These are phyloP conservation scores for Leguminivora glycinivorella DNA, from an alignment of 1,140 invertebrate genomes.

Conservation along the genomic window DNA sequence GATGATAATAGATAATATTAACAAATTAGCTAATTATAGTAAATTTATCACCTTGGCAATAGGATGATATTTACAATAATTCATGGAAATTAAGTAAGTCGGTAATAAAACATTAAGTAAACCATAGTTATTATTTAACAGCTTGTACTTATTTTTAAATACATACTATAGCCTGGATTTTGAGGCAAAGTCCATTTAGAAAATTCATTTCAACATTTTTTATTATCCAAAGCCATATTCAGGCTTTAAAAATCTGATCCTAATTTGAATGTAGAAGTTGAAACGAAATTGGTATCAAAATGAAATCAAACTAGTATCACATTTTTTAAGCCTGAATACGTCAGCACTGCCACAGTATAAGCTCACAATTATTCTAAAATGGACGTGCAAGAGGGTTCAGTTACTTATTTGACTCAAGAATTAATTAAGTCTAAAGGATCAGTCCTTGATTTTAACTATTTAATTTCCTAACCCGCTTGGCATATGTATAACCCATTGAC, in stretches of 20 bases:
- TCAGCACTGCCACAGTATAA: background rate
- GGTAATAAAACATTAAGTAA: slow-evolving; percentile 19
- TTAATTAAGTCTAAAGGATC: slow-evolving; percentile 5
- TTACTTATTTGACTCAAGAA: background rate
- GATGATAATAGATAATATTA: slow-evolving; percentile 6
- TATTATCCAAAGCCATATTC: background rate
- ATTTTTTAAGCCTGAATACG: background rate
- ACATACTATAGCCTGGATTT: slow-evolving; percentile 21
- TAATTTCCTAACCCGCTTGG: background rate
- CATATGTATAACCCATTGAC: background rate
- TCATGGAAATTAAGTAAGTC: slow-evolving; percentile 31
- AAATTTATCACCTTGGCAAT: background rate
- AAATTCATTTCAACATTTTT: background rate
- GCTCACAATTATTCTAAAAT: slow-evolving; percentile 7
- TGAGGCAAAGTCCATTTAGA: slow-evolving; percentile 4
- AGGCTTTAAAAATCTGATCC: background rate
- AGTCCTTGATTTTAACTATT: background rate
- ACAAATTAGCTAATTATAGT: slow-evolving; percentile 17
- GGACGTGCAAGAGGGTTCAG: background rate
- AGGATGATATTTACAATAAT: slow-evolving; percentile 30
- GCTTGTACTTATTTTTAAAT: slow-evolving; percentile 62
- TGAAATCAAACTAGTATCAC: background rate
- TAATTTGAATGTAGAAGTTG: too few relatives aligned
- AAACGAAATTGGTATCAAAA: background rate
- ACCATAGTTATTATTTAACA: slow-evolving; percentile 39